Conservation (phyloP, 2,888 invertebrate species). For the Euproctis similis region DNA sequence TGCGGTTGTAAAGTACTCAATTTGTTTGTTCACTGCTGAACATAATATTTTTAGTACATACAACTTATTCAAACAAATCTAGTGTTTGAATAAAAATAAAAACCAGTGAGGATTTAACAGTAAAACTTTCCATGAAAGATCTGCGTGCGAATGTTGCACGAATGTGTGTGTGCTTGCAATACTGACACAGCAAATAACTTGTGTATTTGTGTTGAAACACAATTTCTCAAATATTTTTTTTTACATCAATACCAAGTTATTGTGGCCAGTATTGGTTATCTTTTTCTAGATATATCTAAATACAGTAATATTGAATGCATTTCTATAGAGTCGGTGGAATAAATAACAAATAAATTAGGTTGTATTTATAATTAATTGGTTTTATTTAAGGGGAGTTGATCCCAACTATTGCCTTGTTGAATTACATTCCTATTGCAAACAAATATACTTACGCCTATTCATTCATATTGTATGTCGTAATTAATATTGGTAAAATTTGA, state of each 20-base stretch:
- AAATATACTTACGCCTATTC: too few species aligned
- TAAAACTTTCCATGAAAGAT: conserved; percentile 58
- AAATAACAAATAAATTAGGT: conserved; percentile 62
- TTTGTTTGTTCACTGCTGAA: too few species aligned
- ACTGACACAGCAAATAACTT: conserved; percentile 10
- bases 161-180: conserved; percentile 20
- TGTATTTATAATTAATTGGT: conserved; percentile 59
- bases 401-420: too few species aligned
- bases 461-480: too few species aligned
- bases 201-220: conserved; percentile 8
- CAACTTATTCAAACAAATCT: too few species aligned
- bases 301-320: conserved; percentile 72
- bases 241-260: conserved; percentile 13
- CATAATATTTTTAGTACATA: too few species aligned
- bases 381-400: conserved; percentile 30
- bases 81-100: too few species aligned
- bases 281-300: conserved; percentile 49
- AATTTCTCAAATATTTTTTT: too few species aligned
- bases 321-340: conserved; percentile 60
- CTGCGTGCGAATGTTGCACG: conserved; percentile 49
- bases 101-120: too few species aligned
- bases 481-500: too few species aligned
- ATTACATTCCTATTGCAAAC: too few species aligned
- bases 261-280: conserved; percentile 34
- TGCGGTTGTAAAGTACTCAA: too few species aligned